Evolutionary conservation across 2,888 invertebrate species (phyloP), one percentile per base, ranked within the genome.

Genomic region (Spilosoma lubricipeda): DNA sequence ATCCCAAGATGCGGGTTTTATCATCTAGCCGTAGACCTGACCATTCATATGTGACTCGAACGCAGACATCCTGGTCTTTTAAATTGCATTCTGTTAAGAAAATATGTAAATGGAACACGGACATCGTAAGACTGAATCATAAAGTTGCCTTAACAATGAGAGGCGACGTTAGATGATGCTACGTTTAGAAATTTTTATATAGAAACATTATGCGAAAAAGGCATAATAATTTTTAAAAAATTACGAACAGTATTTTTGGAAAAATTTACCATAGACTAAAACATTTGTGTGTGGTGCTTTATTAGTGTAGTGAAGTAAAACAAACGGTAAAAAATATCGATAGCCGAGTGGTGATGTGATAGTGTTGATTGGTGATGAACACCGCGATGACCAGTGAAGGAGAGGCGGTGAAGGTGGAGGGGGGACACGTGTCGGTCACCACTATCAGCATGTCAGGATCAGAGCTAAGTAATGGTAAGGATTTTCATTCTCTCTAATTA

Each of bases 371-470:
- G 87, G 89, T 86, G 89, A 90, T 90, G 89, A 92, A 86, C 82
- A 85, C 86, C 86, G 90, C 89, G 86, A 95, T 95, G 91, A 91
- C 93, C 87, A 93, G 91, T 84, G 96, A 95, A 81, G 93, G 93
- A 71, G 95, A 96, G 80, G 88, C 95, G 80, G 93, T 95, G 81
- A 94, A 94, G 89, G 93, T 94, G 86, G 96, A 95, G 91, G 93
- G 95, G 83, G 93, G 94, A 87, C 90, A 98, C 96, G 97, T 98
- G 76, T 98, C 98, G 77, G 98, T 98, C 88, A 98, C 98, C 83
- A 97, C 98, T 84, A 98, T 98, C 94, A 98, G 98, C 90, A 97
- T 97, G 92, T 96, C 96, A 67, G 96, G 96, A 74, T 92, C 95
- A 76, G 96, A 96, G 85, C 96, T 96, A 65, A 96, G 96, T 88